phyloP scores from a whole-genome alignment of 2,888 invertebrate genomes.

The Adelognathus sp. region DNA sequence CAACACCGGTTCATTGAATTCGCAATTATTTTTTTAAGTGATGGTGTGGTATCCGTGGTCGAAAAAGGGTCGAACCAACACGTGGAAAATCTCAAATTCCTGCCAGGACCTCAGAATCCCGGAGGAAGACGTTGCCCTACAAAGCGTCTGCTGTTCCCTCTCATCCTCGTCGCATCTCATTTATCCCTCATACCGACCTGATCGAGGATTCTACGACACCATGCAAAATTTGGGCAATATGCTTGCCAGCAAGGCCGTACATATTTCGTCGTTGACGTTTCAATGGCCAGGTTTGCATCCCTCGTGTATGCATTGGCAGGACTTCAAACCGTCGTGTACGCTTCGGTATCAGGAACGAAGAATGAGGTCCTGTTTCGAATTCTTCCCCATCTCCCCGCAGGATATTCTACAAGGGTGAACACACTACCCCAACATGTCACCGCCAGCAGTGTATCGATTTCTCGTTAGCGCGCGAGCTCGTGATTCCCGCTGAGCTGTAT shows the following conservation, averaged over 20 bases:
- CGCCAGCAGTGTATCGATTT: slow-evolving; percentile 13
- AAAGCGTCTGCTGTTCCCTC: not conserved
- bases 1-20: too few species aligned
- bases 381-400: not conserved
- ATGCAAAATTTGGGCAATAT: slow-evolving; percentile 57
- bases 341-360: slow-evolving; percentile 67
- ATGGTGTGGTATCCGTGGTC: slow-evolving; percentile 53
- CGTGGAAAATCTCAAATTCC: slow-evolving; percentile 66
- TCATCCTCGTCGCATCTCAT: not conserved
- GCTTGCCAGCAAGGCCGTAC: not conserved
- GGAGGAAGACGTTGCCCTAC: slow-evolving; percentile 52
- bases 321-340: slow-evolving; percentile 70
- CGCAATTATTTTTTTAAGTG: too few species aligned
- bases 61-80: slow-evolving; percentile 65
- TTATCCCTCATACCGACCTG: slow-evolving; percentile 65
- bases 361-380: slow-evolving; percentile 17
- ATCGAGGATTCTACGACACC: slow-evolving; percentile 58
- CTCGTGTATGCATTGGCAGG: slow-evolving; percentile 50
- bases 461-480: slow-evolving; percentile 5
- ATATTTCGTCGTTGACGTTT: not conserved
- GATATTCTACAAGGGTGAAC: not conserved
- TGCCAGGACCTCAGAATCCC: slow-evolving; percentile 69
- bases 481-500: slow-evolving; percentile 59
- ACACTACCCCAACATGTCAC: not conserved
- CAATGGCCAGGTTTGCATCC: not conserved